Base-by-base conservation (phyloP, 2,113 vertebrate genomes). In the Anseranas semipalmata region DNA sequence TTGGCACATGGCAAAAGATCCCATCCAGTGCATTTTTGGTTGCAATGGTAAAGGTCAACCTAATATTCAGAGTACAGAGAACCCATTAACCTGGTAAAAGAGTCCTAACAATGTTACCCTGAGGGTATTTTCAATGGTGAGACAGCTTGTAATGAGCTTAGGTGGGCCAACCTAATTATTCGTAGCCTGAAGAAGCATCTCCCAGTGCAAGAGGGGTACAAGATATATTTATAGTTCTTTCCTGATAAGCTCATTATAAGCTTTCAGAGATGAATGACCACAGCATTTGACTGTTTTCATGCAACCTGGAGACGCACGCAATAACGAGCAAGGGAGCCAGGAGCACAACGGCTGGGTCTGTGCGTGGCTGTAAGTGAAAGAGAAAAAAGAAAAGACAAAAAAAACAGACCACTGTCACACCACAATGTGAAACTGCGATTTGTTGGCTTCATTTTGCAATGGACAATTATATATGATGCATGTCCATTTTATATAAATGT, bases 201-300 rank as follows among this genome's bases (percentile, higher is more conserved):
- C 77, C 52, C 56, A 37, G 8, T 46, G 19, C 33, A 95, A 84
- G 78, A 89, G 59, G 48, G 85, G 83, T 70, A 88, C 37, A 83
- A 93, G 85, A 72, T 71, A 79, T 70, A 83, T 92, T 97, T 95
- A 95, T 48, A 89, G 82, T 74, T 94, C 95, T 95, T 95, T 94
- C 55, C 67, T 2, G 18, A 94, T 93, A 96, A 95, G 94, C 72
- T 94, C 81, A 91, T 97, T 91, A 95, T 35, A 94, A 96, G 87
- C 82, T 96, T 96, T 90, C 96, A 95, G 90, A 96, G 87, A 96
- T 72, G 88, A 96, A 94, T 35, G 90, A 87, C 88, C 65, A 65
- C 62, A 85, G 78, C 75, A 60, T 67, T 93, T 60, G 87, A 87
- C 74, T 83, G 81, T 58, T 95, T 89, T 60, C 59, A 39, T 70